Base-by-base conservation (phyloP, 1,140 invertebrate genomes). In the Maconellicoccus hirsutus region DNA sequence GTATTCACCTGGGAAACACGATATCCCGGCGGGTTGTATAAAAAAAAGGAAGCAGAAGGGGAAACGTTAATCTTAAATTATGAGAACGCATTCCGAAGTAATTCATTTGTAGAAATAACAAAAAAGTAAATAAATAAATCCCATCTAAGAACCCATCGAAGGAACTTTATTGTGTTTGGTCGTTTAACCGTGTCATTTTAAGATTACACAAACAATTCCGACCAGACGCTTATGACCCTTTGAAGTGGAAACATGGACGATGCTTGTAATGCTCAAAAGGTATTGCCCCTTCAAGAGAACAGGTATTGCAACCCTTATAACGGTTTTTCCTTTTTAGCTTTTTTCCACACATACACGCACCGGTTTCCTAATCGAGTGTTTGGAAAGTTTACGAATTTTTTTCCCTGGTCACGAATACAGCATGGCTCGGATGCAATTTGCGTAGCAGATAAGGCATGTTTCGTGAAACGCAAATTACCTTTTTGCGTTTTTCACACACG, bases 81-180 rank as follows among this genome's bases (percentile, higher is more conserved):
- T 52, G 42, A 52, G 42, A 52, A 52, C 42, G n/a, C 10, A 52
- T 52, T 52, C 42, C 42, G n/a, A 52, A 52, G 42, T 52, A 52
- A 52, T 6, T 52, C 42, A 52, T 52, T 52, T 52, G 42, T 14
- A 52, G 42, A 52, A 52, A 52, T 52, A 52, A 52, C 42, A 52
- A 52, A 52, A 52, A 52, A 52, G 42, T 52, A 52, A 52, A 52
- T 52, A 52, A 52, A 52, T 52, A 52, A 52, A 52, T 52, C 42
- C 42, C 6, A 52, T 52, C 42, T 52, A 52, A 52, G 42, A 52
- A 52, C 42, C 42, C 42, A 52, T 52, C 42, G 42, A 52, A 52
- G 2, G 42, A 8, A 52, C 29, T 19, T 52, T 52, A 52, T 52
- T 52, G 42, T 52, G n/a, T 52, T 52, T 19, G 42, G n/a, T 52